Evolutionary conservation across 2,797 vertebrate genomes (phyloP).

Genomic region (Anguilla obscura): DNA sequence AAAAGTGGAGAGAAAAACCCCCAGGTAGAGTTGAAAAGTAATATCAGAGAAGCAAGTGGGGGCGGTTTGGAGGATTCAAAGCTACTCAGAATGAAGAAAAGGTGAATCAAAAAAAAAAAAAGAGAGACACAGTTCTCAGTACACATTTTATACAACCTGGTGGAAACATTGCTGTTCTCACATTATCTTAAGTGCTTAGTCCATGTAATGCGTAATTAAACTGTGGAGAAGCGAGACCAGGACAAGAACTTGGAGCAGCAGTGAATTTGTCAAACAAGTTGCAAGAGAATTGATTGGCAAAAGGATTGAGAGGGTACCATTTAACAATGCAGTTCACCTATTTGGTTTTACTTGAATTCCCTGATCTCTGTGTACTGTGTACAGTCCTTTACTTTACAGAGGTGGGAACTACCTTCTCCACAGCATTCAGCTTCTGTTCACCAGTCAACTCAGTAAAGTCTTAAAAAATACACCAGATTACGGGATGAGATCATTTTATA

Average conservation of each 20-base stretch:
- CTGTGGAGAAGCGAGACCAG: not conserved
- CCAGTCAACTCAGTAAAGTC: too few species aligned
- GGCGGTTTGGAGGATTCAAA: not conserved
- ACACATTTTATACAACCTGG: not conserved
- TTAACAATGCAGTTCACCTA: not conserved
- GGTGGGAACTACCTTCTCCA: not conserved
- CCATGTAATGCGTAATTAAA: not conserved
- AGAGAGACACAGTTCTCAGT: not conserved
- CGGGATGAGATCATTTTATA: not conserved
- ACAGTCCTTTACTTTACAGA: not conserved
- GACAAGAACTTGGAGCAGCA: not conserved
- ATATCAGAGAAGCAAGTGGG: not conserved
- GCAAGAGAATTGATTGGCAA: not conserved
- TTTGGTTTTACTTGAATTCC: not conserved
- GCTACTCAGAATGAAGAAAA: not conserved
- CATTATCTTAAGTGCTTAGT: not conserved
- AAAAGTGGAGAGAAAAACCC: not conserved
- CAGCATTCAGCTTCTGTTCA: not conserved
- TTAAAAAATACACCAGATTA: too few species aligned
- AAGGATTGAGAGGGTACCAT: not conserved
- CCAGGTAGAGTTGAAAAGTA: not conserved
- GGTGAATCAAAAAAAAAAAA: not conserved
- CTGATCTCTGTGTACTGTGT: not conserved
- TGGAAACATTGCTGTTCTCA: not conserved
- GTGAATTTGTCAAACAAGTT: not conserved